Conservation (phyloP, 2,888 invertebrate genomes). For the Hypena proboscidalis region DNA sequence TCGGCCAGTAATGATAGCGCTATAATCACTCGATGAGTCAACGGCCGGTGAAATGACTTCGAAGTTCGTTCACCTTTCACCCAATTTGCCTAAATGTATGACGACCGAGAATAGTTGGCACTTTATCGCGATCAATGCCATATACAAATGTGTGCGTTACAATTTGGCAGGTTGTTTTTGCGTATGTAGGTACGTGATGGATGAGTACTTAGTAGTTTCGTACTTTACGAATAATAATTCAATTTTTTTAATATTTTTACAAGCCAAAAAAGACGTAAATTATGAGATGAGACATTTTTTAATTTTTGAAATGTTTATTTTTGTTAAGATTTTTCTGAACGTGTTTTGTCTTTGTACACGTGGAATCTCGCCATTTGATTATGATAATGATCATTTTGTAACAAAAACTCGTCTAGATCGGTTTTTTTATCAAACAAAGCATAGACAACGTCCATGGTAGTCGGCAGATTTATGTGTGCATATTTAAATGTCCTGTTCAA, state of each 20-base stretch:
- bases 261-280: no score
- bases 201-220: slow-evolving; percentile 13
- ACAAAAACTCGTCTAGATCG: no score
- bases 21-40: slow-evolving; percentile 67
- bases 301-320: no score
- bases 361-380: no score
- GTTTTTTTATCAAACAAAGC: no score
- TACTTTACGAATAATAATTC: slow-evolving; percentile 23
- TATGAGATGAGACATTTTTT: no score
- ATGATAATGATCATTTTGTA: no score
- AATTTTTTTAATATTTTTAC: slow-evolving; percentile 26
- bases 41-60: slow-evolving; percentile 72
- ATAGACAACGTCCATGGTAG: no score
- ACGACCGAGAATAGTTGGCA: slow-evolving; percentile 55
- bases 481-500: no score
- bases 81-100: slow-evolving; percentile 71
- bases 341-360: no score
- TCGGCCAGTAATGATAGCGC: slow-evolving; percentile 70
- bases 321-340: no score
- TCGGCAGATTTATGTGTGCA: no score
- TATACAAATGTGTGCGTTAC: slow-evolving; percentile 30
- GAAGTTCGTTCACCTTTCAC: slow-evolving; percentile 74
- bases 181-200: slow-evolving; percentile 21
- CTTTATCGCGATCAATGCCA: slow-evolving; percentile 41
- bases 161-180: slow-evolving; percentile 46